Evolutionary conservation across 2,888 invertebrate genomes (phyloP), one percentile per base, ranked within the genome.

Genomic region (Trilocha varians): DNA sequence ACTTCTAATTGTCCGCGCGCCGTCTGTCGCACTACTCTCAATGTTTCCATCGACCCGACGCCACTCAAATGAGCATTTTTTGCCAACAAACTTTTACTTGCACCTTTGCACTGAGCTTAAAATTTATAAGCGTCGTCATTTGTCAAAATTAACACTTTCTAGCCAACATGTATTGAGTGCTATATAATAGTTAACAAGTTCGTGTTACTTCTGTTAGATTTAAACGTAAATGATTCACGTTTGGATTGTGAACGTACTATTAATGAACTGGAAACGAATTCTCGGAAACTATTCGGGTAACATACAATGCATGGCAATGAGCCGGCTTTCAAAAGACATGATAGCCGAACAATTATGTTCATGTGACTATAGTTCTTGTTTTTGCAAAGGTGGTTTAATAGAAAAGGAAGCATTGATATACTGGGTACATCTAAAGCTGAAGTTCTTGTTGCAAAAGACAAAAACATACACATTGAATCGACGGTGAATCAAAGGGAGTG

Each of bases 401-500:
- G 8, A 18, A 18, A 18, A 18, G 25, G 25, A 25, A 11, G 11
- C 11, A 25, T 9, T 25, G 8, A 9, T 11, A 25, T 1, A 4
- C 2, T 25, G 8, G 25, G 25, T 25, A 25, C 5, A 25, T 3
- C 25, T 6, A 25, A 25, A 2, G 25, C 11, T 11, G 25, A 25
- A 25, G 25, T 25, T 25, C 5, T 11, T 25, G 8, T 6, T 51
- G 53, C 51, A 55, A 46, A 58, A 66, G 63, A 67, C 65, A 69
- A 67, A 68, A 70, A 66, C 25, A 63, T 16, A 34, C 13, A 58
- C 56, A 53, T 57, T 63, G 59, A 65, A 57, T 68, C 67, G 62
- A 60, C 68, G 60, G 69, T 71, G 74, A 78, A 76, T 79, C 79
- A 78, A 83, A 78, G 77, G 67, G 70, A 69, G 65, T 64, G 63